Conservation (phyloP, 2,888 invertebrate genomes). For the Zygaena filipendulae region DNA sequence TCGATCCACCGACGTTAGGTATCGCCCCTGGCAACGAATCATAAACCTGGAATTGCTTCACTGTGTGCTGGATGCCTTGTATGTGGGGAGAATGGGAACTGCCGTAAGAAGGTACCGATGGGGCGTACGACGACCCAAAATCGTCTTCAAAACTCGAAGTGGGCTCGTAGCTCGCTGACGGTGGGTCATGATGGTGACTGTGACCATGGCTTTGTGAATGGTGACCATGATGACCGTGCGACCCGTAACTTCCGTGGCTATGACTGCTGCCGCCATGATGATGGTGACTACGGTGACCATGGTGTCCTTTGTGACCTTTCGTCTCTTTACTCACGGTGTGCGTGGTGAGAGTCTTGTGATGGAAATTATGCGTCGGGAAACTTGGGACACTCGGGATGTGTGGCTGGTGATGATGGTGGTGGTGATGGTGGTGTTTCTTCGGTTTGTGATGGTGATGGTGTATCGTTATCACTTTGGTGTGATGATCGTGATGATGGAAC, state of each 20-base stretch:
- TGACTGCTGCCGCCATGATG: too few relatives aligned
- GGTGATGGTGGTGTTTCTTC: slow-evolving; percentile 50
- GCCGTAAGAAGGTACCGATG: slow-evolving; percentile 30
- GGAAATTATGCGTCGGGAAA: slow-evolving; percentile 35
- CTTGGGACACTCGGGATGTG: slow-evolving; percentile 33
- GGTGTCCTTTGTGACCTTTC: slow-evolving; percentile 24
- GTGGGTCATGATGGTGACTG: slow-evolving; percentile 21
- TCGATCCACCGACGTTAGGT: slow-evolving; percentile 19
- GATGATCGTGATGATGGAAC: slow-evolving; percentile 68
- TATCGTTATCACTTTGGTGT: slow-evolving; percentile 69
- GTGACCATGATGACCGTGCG: slow-evolving; percentile 18
- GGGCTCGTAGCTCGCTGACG: slow-evolving; percentile 20
- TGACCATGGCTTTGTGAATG: slow-evolving; percentile 19
- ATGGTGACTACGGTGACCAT: slow-evolving; percentile 24
- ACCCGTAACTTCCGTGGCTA: slow-evolving; percentile 19
- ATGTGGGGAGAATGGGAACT: slow-evolving; percentile 26
- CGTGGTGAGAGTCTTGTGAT: slow-evolving; percentile 48
- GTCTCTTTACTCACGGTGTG: slow-evolving; percentile 34
- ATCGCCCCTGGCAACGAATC: slow-evolving; percentile 43
- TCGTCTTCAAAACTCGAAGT: slow-evolving; percentile 35
- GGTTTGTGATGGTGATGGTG: slow-evolving; percentile 64
- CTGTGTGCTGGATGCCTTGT: slow-evolving; percentile 40
- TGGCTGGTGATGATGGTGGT: slow-evolving; percentile 59
- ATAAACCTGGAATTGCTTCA: slow-evolving; percentile 53
- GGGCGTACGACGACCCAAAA: slow-evolving; percentile 28